A percentile compares a stretch with the other conserved stretches of the same genome.
These are phyloP conservation scores for Agrotis clavis DNA, from an alignment of 2,888 invertebrate species.

Conservation along the genomic window DNA sequence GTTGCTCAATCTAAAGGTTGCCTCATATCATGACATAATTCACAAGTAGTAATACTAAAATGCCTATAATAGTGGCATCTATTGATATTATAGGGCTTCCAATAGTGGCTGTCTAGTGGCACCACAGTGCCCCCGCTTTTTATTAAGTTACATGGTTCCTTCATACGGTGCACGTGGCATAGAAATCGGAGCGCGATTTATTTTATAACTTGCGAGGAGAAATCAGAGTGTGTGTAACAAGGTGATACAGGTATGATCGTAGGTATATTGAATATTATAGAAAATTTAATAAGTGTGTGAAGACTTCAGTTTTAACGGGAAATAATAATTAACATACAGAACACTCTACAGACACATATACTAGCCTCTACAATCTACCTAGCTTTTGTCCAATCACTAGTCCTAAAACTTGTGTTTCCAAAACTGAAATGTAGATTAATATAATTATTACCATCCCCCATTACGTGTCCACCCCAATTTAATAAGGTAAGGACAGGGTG, in stretches of 20 bases:
- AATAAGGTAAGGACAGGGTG: too few species aligned
- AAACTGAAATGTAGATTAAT: too few species aligned
- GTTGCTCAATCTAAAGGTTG: constrained; percentile 8
- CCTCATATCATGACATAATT: neutral
- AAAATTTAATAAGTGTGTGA: neutral
- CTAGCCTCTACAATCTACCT: neutral
- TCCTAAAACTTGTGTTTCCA: too few species aligned
- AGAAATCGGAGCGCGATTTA: constrained; percentile 42
- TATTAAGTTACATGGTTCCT: constrained; percentile 18
- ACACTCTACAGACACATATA: neutral
- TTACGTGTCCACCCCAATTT: too few species aligned
- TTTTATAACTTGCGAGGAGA: constrained; percentile 32
- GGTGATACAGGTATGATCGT: neutral
- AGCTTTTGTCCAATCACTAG: neutral
- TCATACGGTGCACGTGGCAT: constrained; percentile 29
- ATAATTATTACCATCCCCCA: too few species aligned
- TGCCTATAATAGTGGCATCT: neutral
- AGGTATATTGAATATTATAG: neutral
- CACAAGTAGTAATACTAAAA: neutral
- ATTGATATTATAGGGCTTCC: neutral
- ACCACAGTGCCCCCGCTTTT: constrained; percentile 1
- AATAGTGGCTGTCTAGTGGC: neutral
- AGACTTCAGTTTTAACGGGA: neutral
- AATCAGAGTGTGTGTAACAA: constrained; percentile 33
- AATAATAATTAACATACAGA: neutral